Conservation (phyloP, 2,113 vertebrate species). For the Paralichthys olivaceus region DNA sequence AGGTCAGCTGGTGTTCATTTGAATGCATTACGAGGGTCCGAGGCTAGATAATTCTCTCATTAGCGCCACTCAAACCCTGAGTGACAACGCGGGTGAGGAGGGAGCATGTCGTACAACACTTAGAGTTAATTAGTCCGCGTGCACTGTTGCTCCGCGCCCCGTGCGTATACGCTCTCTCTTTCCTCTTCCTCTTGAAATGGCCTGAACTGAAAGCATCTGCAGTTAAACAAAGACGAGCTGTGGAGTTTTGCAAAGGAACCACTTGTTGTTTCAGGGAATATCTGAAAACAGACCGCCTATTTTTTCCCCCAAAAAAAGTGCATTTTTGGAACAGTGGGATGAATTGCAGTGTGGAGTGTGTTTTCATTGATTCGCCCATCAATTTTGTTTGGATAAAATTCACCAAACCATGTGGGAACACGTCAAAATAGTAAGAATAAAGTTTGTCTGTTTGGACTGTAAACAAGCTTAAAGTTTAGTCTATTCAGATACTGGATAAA, state of each 20-base stretch:
- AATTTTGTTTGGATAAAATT: not conserved
- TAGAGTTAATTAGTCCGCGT: constrained; percentile 78
- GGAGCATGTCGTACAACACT: constrained; percentile 81
- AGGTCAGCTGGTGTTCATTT: constrained; percentile 80
- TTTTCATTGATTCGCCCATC: not conserved
- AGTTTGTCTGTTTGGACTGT: too few species aligned
- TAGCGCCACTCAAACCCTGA: constrained; percentile 82
- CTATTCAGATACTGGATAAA: too few species aligned
- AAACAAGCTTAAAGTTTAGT: too few species aligned
- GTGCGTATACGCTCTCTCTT: constrained; percentile 20
- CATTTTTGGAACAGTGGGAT: not conserved
- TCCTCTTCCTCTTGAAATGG: constrained; percentile 40
- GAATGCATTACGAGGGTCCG: constrained; percentile 79
- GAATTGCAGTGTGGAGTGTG: not conserved
- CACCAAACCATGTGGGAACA: not conserved
- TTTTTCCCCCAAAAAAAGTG: not conserved
- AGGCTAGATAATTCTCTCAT: constrained; percentile 81
- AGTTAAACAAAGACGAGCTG: constrained; percentile 47
- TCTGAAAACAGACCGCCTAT: not conserved
- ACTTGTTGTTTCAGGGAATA: constrained; percentile 40
- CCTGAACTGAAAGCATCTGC: constrained; percentile 23
- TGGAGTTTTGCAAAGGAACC: constrained; percentile 24
- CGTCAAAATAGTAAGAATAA: too few species aligned
- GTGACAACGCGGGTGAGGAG: constrained; percentile 79
- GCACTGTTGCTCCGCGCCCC: constrained; percentile 61